phyloP scores from a whole-genome alignment of 2,113 vertebrate genomes.

The Siniperca chuatsi region DNA sequence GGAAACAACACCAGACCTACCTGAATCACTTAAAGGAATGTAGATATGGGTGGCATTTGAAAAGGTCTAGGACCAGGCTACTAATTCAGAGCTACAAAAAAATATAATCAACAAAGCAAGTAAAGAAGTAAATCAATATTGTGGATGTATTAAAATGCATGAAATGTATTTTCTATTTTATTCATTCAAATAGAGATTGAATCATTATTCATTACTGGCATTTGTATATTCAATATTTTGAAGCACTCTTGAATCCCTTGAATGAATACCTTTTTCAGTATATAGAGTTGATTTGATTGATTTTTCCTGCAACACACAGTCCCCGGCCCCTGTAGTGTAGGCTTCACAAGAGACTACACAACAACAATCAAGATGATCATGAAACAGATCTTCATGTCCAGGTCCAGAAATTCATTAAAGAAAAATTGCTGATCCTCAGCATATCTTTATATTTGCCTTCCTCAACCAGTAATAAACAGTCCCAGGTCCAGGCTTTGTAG shows the following conservation, averaged over 20 bases:
- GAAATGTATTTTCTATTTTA: neutral
- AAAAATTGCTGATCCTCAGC: too few species aligned
- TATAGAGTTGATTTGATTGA: neutral
- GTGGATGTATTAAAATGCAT: too few species aligned
- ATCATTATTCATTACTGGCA: neutral
- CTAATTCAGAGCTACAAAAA: neutral
- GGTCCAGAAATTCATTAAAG: too few species aligned
- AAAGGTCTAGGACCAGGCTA: neutral
- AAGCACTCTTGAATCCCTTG: neutral
- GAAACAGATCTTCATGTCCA: neutral
- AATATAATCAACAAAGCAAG: neutral
- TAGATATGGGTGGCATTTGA: neutral
- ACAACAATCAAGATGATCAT: neutral
- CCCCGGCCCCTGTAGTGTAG: accelerated
- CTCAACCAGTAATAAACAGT: neutral
- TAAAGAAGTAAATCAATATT: neutral
- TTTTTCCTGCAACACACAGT: neutral
- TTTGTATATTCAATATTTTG: neutral
- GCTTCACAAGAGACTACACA: neutral
- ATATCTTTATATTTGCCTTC: neutral
- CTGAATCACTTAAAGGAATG: too few species aligned
- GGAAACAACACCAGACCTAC: too few species aligned
- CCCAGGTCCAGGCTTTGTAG: too few species aligned
- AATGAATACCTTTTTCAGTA: neutral
- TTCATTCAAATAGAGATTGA: neutral